Conservation (phyloP, 2,888 invertebrate genomes). For the Parelbella ahira region DNA sequence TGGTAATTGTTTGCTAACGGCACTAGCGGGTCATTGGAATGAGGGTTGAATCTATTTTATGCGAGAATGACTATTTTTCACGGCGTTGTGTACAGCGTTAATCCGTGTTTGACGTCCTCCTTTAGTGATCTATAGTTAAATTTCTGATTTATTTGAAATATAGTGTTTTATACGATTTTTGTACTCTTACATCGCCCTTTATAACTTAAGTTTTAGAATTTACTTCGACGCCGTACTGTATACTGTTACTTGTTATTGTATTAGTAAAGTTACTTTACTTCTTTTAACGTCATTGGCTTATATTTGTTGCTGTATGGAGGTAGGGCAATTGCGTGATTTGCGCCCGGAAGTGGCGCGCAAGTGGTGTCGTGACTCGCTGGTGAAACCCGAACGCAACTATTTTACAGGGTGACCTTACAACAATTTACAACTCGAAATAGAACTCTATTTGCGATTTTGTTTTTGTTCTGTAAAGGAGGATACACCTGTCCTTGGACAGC, state of each 20-base stretch:
- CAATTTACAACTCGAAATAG: slow-evolving; percentile 37
- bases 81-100: slow-evolving; percentile 64
- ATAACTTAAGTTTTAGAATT: too few species aligned
- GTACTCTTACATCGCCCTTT: too few species aligned
- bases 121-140: slow-evolving; percentile 42
- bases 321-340: slow-evolving; percentile 37
- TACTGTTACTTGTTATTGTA: too few species aligned
- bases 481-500: not conserved
- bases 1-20: slow-evolving; percentile 16
- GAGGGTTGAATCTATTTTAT: slow-evolving; percentile 57
- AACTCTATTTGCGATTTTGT: slow-evolving; percentile 30
- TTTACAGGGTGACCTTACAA: slow-evolving; percentile 38
- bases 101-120: slow-evolving; percentile 75
- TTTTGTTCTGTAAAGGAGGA: too few species aligned
- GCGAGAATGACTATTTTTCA: slow-evolving; percentile 69
- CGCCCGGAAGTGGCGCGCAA: slow-evolving; percentile 23
- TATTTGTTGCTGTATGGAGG: too few species aligned
- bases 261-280: too few species aligned
- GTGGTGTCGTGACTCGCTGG: slow-evolving; percentile 35
- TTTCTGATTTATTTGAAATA: slow-evolving; percentile 44
- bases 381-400: slow-evolving; percentile 30
- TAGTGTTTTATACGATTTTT: too few species aligned
- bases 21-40: slow-evolving; percentile 38
- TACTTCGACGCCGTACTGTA: too few species aligned
- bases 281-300: too few species aligned